A percentile compares a stretch with the other conserved stretches of the same genome.
Evolutionary conservation across 2,113 vertebrate species (phyloP).

Genomic region (Equus przewalskii): DNA sequence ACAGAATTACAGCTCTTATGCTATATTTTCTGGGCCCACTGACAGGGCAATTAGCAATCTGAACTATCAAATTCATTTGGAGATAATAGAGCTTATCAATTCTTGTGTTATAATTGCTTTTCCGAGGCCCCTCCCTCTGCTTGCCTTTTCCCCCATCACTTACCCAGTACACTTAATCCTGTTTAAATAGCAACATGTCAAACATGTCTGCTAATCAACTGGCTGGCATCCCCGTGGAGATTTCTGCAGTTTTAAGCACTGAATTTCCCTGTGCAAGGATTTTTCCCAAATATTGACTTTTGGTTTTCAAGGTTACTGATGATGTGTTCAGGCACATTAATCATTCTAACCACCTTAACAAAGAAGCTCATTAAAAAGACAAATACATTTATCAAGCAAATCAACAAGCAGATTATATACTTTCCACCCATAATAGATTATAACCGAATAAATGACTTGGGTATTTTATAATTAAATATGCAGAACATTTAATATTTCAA

Average conservation of each 20-base stretch:
- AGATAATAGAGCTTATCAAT: slow-evolving; percentile 73
- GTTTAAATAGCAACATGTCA: slow-evolving; percentile 87
- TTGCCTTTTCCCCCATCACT: neutral
- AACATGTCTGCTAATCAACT: slow-evolving; percentile 79
- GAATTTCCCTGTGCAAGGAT: slow-evolving; percentile 68
- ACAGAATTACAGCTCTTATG: slow-evolving; percentile 41
- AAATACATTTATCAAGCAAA: slow-evolving; percentile 86
- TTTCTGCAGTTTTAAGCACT: slow-evolving; percentile 80
- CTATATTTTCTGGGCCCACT: slow-evolving; percentile 68
- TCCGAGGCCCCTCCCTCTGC: neutral
- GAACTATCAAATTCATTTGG: slow-evolving; percentile 68
- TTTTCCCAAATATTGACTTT: slow-evolving; percentile 88
- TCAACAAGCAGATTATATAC: slow-evolving; percentile 82
- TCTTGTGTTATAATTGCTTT: slow-evolving; percentile 76
- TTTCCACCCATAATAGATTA: slow-evolving; percentile 79
- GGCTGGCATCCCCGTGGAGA: slow-evolving; percentile 76
- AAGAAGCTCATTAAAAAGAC: slow-evolving; percentile 86
- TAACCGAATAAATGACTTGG: slow-evolving; percentile 76
- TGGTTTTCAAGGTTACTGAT: slow-evolving; percentile 87
- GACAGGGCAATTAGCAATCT: slow-evolving; percentile 75
- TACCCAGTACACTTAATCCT: slow-evolving; percentile 83
- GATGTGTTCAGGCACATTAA: slow-evolving; percentile 78
- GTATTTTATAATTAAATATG: slow-evolving; percentile 77
- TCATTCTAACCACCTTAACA: slow-evolving; percentile 81
- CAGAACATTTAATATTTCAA: slow-evolving; percentile 68